These are phyloP conservation scores for Scaptomyza polygonia DNA, from an alignment of 2,888 invertebrate genomes.

Conservation along the genomic window DNA sequence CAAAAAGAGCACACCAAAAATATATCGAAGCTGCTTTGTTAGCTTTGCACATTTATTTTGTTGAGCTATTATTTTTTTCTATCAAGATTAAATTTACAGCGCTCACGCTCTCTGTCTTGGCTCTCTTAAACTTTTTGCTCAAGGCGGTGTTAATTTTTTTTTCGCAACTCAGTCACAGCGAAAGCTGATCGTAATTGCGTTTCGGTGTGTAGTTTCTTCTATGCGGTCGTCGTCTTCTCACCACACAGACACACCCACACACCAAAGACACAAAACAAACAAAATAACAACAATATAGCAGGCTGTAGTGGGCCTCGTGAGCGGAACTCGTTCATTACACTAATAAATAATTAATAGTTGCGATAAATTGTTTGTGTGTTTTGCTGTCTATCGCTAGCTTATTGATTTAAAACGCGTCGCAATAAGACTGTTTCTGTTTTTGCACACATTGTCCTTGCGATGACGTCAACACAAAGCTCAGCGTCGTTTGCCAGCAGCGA, in stretches of 20 bases:
- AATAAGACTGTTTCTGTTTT: constrained; percentile 21
- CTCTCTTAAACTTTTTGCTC: constrained; percentile 20
- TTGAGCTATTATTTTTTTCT: not conserved
- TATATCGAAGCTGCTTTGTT: not conserved
- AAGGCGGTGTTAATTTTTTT: constrained; percentile 12
- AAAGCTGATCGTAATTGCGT: constrained; percentile 64
- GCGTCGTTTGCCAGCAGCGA: constrained; percentile 59
- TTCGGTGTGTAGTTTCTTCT: constrained; percentile 42
- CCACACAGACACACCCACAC: constrained; percentile 39
- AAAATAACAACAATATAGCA: constrained; percentile 12
- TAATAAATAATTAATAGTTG: constrained; percentile 34
- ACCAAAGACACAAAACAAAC: constrained; percentile 11
- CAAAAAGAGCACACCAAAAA: not conserved
- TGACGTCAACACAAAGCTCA: constrained; percentile 62
- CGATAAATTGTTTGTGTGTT: constrained; percentile 13
- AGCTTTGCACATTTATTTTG: not conserved
- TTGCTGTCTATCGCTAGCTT: constrained; percentile 11
- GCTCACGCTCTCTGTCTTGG: not conserved
- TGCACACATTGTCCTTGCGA: constrained; percentile 51
- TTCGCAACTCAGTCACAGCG: constrained; percentile 46
- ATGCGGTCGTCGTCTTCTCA: constrained; percentile 21
- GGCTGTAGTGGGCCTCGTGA: constrained; percentile 18
- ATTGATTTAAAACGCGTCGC: constrained; percentile 42
- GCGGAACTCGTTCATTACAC: constrained; percentile 26
- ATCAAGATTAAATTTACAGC: not conserved